Percentiles rank a stretch among this genome's conserved stretches.
These are phyloP conservation scores for Montifringilla adamsi DNA, from an alignment of 2,113 vertebrate species.

Conservation along the genomic window DNA sequence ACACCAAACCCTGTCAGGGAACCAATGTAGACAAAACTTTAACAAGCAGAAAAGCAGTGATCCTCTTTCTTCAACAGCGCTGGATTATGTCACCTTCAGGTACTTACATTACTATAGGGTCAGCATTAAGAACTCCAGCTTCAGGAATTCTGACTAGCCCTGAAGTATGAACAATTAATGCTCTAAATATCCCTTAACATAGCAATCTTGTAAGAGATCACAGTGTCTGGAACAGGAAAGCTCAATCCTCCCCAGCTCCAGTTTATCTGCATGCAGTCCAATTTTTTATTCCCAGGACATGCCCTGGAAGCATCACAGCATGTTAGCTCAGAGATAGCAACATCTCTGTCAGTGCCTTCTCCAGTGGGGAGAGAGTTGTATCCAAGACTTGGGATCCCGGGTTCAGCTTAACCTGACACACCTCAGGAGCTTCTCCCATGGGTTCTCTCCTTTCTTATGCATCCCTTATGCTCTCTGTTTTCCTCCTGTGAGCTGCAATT, in stretches of 20 bases:
- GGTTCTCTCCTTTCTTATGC: background rate
- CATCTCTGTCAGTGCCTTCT: background rate
- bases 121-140: background rate
- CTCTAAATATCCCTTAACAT: background rate
- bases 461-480: background rate
- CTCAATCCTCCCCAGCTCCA: background rate
- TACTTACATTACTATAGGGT: background rate
- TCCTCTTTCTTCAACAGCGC: background rate
- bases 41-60: background rate
- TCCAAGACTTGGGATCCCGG: background rate
- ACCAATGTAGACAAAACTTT: background rate
- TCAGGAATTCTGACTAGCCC: background rate
- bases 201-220: background rate
- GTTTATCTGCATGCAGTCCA: background rate
- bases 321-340: background rate
- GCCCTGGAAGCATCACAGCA: background rate
- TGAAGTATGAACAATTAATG: background rate
- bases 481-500: background rate
- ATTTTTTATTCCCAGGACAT: background rate
- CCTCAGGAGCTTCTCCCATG: background rate
- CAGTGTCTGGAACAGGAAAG: background rate
- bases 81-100: background rate
- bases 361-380: background rate
- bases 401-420: background rate
- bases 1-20: background rate